Evolutionary conservation across 2,113 vertebrate species (phyloP).

Genomic region (Dicaeum eximium): DNA sequence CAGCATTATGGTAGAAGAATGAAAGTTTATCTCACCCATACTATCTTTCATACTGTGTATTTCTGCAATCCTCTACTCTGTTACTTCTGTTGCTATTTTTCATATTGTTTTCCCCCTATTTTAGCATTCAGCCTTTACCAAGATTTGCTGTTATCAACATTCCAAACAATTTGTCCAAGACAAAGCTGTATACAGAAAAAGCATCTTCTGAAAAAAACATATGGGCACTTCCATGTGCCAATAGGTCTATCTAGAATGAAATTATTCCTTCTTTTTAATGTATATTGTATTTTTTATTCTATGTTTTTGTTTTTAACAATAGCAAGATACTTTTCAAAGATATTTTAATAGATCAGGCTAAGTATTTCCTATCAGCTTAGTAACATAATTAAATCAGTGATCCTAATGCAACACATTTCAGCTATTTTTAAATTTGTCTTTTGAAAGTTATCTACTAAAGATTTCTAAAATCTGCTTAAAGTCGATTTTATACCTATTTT

Average conservation of each 20-base stretch:
- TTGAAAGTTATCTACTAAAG: neutral
- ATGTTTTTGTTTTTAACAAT: neutral
- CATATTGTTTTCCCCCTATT: neutral
- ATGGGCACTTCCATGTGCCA: neutral
- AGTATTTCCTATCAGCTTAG: neutral
- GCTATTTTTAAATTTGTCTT: neutral
- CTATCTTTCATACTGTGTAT: neutral
- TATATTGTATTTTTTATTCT: neutral
- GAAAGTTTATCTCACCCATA: neutral
- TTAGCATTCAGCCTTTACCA: neutral
- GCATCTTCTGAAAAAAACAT: neutral
- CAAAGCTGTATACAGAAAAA: neutral
- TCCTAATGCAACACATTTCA: neutral
- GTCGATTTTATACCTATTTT: neutral
- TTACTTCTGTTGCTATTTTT: neutral
- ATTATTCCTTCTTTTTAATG: neutral
- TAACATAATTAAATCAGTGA: neutral
- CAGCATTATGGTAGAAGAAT: neutral
- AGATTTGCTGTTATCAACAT: neutral
- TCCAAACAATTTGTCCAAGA: neutral
- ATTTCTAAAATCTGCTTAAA: neutral
- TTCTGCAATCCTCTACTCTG: neutral
- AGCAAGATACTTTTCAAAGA: neutral
- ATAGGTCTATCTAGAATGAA: neutral
- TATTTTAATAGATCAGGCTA: neutral